A percentile compares a stretch with the other conserved stretches of the same genome.
Conservation (phyloP, 1,140 invertebrate genomes). For the Solenopsis invicta region DNA sequence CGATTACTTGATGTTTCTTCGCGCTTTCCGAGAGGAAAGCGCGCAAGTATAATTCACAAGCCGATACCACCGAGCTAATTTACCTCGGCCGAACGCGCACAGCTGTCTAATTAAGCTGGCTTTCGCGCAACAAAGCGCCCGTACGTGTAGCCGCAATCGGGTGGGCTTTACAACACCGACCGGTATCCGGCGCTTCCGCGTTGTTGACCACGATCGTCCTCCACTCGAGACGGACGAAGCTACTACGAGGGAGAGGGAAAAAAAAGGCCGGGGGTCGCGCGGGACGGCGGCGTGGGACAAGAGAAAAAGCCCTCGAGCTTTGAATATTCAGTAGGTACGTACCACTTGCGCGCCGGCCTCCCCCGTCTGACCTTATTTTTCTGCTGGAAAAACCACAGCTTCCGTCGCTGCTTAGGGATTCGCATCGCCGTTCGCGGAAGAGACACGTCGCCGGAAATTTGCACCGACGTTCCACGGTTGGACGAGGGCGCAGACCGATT, state of each 20-base stretch:
- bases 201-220: slow-evolving; percentile 83
- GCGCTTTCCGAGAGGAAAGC: neutral
- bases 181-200: slow-evolving; percentile 73
- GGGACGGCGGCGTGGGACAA: slow-evolving; percentile 44
- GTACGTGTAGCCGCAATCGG: slow-evolving; percentile 75
- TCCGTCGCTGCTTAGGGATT: slow-evolving; percentile 54
- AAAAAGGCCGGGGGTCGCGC: slow-evolving; percentile 66
- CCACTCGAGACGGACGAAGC: slow-evolving; percentile 70
- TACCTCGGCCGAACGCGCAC: slow-evolving; percentile 29
- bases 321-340: slow-evolving; percentile 85
- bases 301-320: slow-evolving; percentile 81
- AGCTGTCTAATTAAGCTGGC: slow-evolving; percentile 67
- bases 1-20: slow-evolving; percentile 7
- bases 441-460: slow-evolving; percentile 60
- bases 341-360: slow-evolving; percentile 69
- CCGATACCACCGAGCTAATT: slow-evolving; percentile 52
- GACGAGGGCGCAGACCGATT: slow-evolving; percentile 15
- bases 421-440: neutral
- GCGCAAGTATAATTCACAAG: slow-evolving; percentile 36
- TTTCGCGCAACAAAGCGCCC: slow-evolving; percentile 60
- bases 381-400: slow-evolving; percentile 39
- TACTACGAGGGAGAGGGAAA: slow-evolving; percentile 12
- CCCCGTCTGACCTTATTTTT: slow-evolving; percentile 82
- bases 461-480: neutral
- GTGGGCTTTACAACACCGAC: slow-evolving; percentile 70